Evolutionary conservation across 2,113 vertebrate genomes (phyloP).

Genomic region (Leucoraja erinaceus): DNA sequence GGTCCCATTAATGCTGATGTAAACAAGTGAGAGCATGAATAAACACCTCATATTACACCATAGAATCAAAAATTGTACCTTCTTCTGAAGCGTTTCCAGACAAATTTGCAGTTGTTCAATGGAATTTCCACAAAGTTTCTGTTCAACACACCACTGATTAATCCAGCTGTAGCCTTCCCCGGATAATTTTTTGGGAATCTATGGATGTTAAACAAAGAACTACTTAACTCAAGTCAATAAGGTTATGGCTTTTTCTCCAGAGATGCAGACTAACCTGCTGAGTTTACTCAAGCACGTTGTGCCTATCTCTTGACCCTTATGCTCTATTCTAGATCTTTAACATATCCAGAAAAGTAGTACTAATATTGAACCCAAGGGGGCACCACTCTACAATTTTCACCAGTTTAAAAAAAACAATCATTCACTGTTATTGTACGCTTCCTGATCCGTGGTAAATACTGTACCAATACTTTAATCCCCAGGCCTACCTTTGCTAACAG

Average conservation of each 20-base stretch:
- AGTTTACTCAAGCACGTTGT: background rate
- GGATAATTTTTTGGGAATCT: conserved; percentile 1
- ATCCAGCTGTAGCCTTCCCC: background rate
- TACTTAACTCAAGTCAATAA: background rate
- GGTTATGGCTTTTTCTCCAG: background rate
- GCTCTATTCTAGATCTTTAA: no score
- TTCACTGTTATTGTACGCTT: no score
- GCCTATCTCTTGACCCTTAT: no score
- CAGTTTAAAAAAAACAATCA: no score
- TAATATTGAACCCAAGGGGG: no score
- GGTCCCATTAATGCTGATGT: background rate
- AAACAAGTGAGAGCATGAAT: no score
- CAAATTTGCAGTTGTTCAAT: background rate
- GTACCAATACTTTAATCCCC: no score
- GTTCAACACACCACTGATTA: conserved; percentile 21
- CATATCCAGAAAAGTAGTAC: no score
- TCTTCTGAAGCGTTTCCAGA: background rate
- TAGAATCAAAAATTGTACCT: background rate
- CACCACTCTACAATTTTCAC: no score
- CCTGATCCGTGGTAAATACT: no score
- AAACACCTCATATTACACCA: background rate
- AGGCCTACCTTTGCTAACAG: no score
- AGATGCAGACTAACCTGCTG: background rate
- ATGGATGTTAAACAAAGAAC: background rate
- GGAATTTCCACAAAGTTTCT: background rate